Evolutionary conservation across 2,888 invertebrate genomes (phyloP), one percentile per base, ranked within the genome.

Genomic region (Heliconius aoede): DNA sequence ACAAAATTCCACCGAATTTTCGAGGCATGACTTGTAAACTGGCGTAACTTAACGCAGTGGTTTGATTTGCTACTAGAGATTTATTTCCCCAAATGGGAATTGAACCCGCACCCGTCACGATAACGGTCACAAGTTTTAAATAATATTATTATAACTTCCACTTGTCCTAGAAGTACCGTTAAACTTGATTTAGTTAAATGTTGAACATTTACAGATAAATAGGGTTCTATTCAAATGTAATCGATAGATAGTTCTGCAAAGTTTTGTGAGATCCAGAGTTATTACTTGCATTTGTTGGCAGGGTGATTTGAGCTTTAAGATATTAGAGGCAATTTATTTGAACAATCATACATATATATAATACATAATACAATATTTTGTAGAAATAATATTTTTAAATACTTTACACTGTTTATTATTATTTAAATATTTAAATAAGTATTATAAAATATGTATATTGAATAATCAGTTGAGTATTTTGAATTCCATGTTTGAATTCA

Each of bases 271-370:
- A 69, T 79, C 78, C 69, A 60, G 78, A 55, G 78, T 80, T n/a
- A 81, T 83, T 80, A 81, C 80, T 80, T 81, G 80, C 79, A 79
- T 80, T 82, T 79, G 74, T 46, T 78, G 76, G 72, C 78, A 73
- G 73, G 79, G 80, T 74, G 74, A 74, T 72, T 73, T 46, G 69
- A 69, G 78, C 78, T 78, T 78, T 80, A 74, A 80, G 78, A 77
- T 81, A 79, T 80, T 80, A 79, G 77, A 61, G 60, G 68, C 76
- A 76, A 80, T 80, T 79, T 78, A 40, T 24, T 24, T 40, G 7
- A 30, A 30, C 3, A 62, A 30, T 21, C 4, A 28, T 61, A 55
- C n/a, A 55, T 18, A 18, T 4, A 21, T 46, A 18, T 46, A 21
- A 46, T 46, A 46, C 18, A 40, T 40, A 40, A 40, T 8, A 46